phyloP scores from a whole-genome alignment of 2,113 vertebrate genomes.

The Hypocryptadius cinnamomeus region DNA sequence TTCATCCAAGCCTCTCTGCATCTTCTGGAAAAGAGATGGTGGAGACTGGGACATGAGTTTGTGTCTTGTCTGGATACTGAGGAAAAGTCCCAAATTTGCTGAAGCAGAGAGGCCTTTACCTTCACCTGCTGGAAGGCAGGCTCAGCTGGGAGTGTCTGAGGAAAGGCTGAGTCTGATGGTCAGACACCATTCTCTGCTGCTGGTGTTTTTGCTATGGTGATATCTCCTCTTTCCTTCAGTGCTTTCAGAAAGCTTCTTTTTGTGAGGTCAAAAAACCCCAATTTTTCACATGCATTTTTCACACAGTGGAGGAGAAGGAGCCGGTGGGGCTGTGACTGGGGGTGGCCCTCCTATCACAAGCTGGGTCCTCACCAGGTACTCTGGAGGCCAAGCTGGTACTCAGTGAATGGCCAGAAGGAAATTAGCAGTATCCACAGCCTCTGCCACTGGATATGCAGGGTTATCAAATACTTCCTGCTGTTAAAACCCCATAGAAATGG shows the following conservation, averaged over 20 bases:
- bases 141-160: not conserved
- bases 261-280: not conserved
- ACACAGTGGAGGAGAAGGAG: not conserved
- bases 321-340: fast-evolving
- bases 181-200: not conserved
- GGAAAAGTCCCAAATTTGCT: not conserved
- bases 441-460: not conserved
- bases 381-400: not conserved
- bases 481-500: not conserved
- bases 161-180: not conserved
- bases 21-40: not conserved
- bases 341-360: not conserved
- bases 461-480: not conserved
- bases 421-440: not conserved
- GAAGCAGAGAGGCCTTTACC: not conserved
- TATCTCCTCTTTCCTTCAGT: not conserved
- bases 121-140: not conserved
- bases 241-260: not conserved
- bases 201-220: not conserved
- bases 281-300: not conserved
- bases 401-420: not conserved
- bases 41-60: not conserved
- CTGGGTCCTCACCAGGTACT: not conserved
- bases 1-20: not conserved
- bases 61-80: not conserved